These are phyloP conservation scores for Chlorodrepanis virens DNA, from an alignment of 2,113 vertebrate species.

Conservation along the genomic window DNA sequence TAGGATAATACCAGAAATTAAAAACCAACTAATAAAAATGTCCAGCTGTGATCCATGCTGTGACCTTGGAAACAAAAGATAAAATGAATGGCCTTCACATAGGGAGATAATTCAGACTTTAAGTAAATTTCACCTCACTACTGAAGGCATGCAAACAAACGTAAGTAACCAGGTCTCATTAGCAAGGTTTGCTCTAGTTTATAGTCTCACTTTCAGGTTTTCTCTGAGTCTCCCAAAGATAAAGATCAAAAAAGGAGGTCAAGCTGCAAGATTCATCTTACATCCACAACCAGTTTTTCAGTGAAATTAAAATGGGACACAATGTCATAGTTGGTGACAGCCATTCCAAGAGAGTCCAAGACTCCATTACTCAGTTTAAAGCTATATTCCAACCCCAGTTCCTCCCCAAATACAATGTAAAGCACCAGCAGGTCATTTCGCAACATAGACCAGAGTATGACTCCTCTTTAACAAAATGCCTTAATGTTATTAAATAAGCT, in stretches of 20 bases:
- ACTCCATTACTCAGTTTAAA: neutral
- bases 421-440: neutral
- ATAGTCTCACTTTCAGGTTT: neutral
- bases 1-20: neutral
- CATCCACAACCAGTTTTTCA: neutral
- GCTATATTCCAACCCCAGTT: neutral
- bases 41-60: neutral
- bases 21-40: neutral
- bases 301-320: neutral
- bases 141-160: neutral
- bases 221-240: neutral
- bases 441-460: neutral
- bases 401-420: neutral
- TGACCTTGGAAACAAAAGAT: neutral
- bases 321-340: neutral
- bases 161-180: conserved; percentile 3
- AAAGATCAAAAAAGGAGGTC: neutral
- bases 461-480: neutral
- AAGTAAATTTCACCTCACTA: neutral
- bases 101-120: neutral
- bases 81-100: neutral
- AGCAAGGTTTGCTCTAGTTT: neutral
- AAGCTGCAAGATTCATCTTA: neutral
- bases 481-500: neutral
- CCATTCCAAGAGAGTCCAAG: neutral